Conservation (phyloP, 2,888 invertebrate genomes). For the Linnaemya vulpina region DNA sequence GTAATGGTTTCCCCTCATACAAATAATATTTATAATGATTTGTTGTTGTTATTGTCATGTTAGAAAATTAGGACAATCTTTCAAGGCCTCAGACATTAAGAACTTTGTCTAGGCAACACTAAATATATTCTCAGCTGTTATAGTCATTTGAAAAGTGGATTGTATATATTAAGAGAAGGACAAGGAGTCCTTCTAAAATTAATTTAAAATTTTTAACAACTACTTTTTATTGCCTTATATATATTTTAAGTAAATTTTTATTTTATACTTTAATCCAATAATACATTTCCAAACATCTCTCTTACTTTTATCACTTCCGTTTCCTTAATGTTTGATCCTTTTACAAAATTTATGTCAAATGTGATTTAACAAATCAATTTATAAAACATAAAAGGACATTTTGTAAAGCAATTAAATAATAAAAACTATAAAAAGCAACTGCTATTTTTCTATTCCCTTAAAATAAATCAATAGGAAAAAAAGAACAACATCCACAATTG, state of each 20-base stretch:
- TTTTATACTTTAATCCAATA: background rate
- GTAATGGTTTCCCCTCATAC: constrained; percentile 12
- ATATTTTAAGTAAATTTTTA: no score
- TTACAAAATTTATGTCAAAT: constrained; percentile 9
- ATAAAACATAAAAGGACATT: constrained; percentile 22
- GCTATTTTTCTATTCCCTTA: background rate
- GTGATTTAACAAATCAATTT: constrained; percentile 31
- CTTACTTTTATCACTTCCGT: constrained; percentile 34
- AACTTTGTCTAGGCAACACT: background rate
- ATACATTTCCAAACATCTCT: constrained; percentile 13
- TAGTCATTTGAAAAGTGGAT: no score
- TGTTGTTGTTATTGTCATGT: background rate
- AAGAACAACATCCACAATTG: constrained; percentile 4
- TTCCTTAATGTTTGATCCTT: constrained; percentile 17
- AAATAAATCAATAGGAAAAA: background rate
- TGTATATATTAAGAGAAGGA: no score
- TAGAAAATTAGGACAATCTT: background rate
- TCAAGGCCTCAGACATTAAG: constrained; percentile 6
- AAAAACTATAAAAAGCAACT: constrained; percentile 1
- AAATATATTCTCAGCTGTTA: no score
- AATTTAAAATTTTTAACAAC: no score
- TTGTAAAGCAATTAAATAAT: constrained; percentile 37
- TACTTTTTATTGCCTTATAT: no score
- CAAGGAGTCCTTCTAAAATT: no score
- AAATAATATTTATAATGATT: constrained; percentile 14